Percentiles rank a stretch among this genome's conserved stretches.
These are phyloP conservation scores for Neosilurus hyrtlii DNA, from an alignment of 2,797 vertebrate species.

Conservation along the genomic window DNA sequence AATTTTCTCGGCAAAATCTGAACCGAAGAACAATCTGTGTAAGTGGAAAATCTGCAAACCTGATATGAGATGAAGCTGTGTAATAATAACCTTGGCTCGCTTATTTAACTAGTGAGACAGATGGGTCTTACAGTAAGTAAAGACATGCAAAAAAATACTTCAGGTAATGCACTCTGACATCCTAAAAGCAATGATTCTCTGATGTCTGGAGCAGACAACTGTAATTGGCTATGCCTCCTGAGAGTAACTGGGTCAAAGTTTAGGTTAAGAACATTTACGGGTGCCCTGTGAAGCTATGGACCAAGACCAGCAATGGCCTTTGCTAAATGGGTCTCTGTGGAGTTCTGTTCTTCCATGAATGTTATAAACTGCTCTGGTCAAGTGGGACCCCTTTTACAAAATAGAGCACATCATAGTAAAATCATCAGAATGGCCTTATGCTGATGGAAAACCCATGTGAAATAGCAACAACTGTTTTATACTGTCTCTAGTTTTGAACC, in stretches of 20 bases:
- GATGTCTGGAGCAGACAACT: constrained; percentile 28
- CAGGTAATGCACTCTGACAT: constrained; percentile 29
- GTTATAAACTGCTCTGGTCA: constrained; percentile 48
- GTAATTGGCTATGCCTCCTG: constrained; percentile 28
- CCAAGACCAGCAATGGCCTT: constrained; percentile 45
- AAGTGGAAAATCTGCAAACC: constrained; percentile 51
- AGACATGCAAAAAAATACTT: constrained; percentile 33
- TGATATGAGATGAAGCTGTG: constrained; percentile 41
- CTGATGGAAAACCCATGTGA: constrained; percentile 58
- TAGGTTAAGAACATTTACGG: constrained; percentile 41
- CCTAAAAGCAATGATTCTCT: constrained; percentile 22
- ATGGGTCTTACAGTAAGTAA: constrained; percentile 20
- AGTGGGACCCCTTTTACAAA: constrained; percentile 41
- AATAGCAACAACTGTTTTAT: constrained; percentile 53
- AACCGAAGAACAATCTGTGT: constrained; percentile 29
- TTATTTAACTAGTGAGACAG: constrained; percentile 35
- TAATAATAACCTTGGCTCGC: constrained; percentile 22
- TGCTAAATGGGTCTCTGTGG: constrained; percentile 41
- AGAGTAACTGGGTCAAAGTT: constrained; percentile 37
- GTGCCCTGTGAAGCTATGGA: constrained; percentile 39
- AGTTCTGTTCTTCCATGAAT: constrained; percentile 33
- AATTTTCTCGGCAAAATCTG: constrained; percentile 30
- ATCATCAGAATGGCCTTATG: constrained; percentile 44
- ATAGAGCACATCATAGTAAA: constrained; percentile 56
- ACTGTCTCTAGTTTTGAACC: constrained; percentile 51